These are phyloP conservation scores for Polietes domitor DNA, from an alignment of 2,888 invertebrate genomes.

Conservation along the genomic window DNA sequence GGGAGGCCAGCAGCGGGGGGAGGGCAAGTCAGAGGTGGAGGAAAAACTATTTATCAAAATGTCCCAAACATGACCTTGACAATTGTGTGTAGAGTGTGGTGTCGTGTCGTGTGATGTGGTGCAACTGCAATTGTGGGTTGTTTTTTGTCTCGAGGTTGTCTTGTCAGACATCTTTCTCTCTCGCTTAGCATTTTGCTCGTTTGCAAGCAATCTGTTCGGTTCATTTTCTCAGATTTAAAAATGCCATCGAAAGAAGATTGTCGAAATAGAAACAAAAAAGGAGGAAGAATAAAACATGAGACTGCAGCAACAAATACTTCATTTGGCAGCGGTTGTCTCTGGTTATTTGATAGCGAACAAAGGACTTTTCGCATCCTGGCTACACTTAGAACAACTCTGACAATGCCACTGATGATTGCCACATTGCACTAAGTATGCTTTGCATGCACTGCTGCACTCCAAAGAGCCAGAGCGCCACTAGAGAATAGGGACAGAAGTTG, in stretches of 20 bases:
- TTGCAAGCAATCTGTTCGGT: conserved; percentile 15
- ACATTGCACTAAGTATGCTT: background rate
- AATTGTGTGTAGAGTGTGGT: conserved; percentile 28
- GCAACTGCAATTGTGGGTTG: background rate
- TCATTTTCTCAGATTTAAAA: background rate
- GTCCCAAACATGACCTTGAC: conserved; percentile 66
- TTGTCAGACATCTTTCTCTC: background rate
- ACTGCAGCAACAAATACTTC: background rate
- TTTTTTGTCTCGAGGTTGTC: conserved; percentile 20
- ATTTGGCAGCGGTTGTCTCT: background rate
- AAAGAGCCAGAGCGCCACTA: background rate
- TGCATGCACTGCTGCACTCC: background rate
- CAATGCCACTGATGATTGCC: background rate
- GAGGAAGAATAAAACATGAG: too few relatives aligned
- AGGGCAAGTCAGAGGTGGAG: conserved; percentile 5
- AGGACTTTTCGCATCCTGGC: background rate
- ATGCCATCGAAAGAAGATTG: background rate
- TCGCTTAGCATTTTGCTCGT: background rate
- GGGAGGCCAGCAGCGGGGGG: background rate
- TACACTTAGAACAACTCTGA: background rate
- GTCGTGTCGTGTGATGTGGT: background rate
- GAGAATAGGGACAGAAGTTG: background rate
- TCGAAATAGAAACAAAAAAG: background rate
- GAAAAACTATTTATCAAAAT: conserved; percentile 65
- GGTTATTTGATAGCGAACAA: background rate